Percentiles rank a stretch among this genome's conserved stretches.
phyloP scores from a whole-genome alignment of 2,797 vertebrate genomes.

The Carcharodon carcharias region DNA sequence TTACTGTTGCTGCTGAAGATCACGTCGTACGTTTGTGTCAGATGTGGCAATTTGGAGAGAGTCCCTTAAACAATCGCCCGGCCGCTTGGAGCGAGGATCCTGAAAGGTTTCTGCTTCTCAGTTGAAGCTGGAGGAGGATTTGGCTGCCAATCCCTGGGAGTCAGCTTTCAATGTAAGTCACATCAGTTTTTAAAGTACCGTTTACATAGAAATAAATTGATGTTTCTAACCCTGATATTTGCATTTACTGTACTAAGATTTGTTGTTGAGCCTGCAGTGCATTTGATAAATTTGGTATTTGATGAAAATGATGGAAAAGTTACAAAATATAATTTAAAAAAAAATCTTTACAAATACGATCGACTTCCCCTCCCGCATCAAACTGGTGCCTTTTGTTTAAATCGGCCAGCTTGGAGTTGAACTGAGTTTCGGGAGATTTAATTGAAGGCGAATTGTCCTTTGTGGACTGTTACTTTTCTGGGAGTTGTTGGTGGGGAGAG shows the following conservation, averaged over 20 bases:
- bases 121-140: neutral
- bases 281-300: neutral
- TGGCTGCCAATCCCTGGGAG: neutral
- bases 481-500: neutral
- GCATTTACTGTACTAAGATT: too few relatives aligned
- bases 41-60: conserved; percentile 23
- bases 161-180: conserved; percentile 9
- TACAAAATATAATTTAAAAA: neutral
- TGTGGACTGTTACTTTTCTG: neutral
- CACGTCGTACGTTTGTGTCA: neutral
- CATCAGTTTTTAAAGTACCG: neutral
- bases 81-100: neutral
- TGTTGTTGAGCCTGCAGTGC: too few relatives aligned
- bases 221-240: neutral
- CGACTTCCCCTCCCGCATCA: too few relatives aligned
- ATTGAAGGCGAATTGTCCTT: neutral
- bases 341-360: neutral
- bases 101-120: neutral
- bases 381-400: neutral
- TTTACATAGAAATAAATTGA: neutral
- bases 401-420: neutral
- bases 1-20: neutral
- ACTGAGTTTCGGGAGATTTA: neutral
- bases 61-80: neutral
- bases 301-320: neutral